Evolutionary conservation across 53 echinoderm and acorn worm species (phyloP), one percentile per base, ranked within the genome.

Genomic region (Henricia sp.): DNA sequence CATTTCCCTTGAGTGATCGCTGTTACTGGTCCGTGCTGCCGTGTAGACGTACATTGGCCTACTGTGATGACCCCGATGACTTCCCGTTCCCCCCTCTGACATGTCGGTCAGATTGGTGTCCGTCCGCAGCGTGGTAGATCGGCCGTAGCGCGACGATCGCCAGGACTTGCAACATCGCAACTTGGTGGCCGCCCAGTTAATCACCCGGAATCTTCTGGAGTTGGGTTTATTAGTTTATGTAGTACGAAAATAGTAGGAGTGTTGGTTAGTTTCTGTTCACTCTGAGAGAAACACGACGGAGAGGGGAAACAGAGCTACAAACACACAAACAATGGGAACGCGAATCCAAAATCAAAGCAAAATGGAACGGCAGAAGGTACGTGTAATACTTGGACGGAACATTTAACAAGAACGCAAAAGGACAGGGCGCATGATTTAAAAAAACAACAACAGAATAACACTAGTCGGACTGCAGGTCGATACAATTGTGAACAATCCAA

Each of bases 91-190:
- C 16, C 84, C 84, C 53, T 86, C 86, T 8, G 86, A 63, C 86
- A 86, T 89, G 77, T 94, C 91, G 0, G 94, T 94, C 40, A 88
- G 68, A 77, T 94, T 89, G 33, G 94, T 94, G 48, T 89, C 85
- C 0, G 88, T 91, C 33, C 82, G 88, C 37, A 71, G 83, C 0
- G 84, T 86, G 8, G 88, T 74, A 1, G 90, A 74, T 9, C 83
- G 89, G 0, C 89, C 89, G 59, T 83, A 77, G 16, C 71, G 74
- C 20, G 73, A 54, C 28, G 70, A 78, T 34, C 86, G 67, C 83
- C 89, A 86, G 1, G 74, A 86, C 30, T 51, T 78, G 52, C 94
- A 94, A 67, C 94, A 94, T 34, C 91, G 86, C 34, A 94, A 55
- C 68, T 89, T 74, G 5, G 75, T 87, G 8, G 94, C 94, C 26